phyloP scores from a whole-genome alignment of 2,888 invertebrate genomes.

The Harpagoxenus sublaevis region DNA sequence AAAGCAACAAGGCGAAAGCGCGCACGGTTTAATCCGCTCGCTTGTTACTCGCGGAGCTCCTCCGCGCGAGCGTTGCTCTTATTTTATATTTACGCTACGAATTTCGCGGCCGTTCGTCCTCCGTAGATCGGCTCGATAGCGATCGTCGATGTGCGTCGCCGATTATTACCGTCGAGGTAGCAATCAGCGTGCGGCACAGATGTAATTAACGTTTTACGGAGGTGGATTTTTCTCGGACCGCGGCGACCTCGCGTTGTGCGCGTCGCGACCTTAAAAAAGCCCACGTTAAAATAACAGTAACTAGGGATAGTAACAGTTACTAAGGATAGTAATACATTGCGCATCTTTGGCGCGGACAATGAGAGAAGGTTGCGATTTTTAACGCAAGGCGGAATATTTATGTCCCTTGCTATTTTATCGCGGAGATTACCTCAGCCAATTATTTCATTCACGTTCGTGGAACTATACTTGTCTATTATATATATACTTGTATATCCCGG shows the following conservation, averaged over 20 bases:
- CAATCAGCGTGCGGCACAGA: constrained; percentile 24
- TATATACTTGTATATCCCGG: background rate
- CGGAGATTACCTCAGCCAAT: constrained; percentile 5
- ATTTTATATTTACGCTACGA: constrained; percentile 21
- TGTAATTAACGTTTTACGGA: constrained; percentile 34
- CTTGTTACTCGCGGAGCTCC: background rate
- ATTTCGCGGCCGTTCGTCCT: constrained; percentile 7
- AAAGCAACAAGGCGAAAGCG: background rate
- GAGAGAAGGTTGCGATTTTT: background rate
- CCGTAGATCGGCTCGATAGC: constrained; percentile 17
- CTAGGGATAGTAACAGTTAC: background rate
- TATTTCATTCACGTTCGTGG: background rate
- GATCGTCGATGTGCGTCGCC: constrained; percentile 27
- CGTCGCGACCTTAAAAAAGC: constrained; percentile 26
- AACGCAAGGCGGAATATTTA: background rate
- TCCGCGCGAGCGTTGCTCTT: background rate
- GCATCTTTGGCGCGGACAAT: constrained; percentile 11
- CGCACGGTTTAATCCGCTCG: constrained; percentile 7
- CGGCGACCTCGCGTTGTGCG: background rate
- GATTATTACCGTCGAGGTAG: constrained; percentile 20
- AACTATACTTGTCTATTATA: background rate
- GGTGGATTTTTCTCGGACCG: constrained; percentile 30
- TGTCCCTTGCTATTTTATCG: background rate
- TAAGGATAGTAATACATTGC: background rate
- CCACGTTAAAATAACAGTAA: background rate